These are phyloP conservation scores for Lithobates sylvaticus DNA, from an alignment of 2,797 vertebrate species.

Conservation along the genomic window DNA sequence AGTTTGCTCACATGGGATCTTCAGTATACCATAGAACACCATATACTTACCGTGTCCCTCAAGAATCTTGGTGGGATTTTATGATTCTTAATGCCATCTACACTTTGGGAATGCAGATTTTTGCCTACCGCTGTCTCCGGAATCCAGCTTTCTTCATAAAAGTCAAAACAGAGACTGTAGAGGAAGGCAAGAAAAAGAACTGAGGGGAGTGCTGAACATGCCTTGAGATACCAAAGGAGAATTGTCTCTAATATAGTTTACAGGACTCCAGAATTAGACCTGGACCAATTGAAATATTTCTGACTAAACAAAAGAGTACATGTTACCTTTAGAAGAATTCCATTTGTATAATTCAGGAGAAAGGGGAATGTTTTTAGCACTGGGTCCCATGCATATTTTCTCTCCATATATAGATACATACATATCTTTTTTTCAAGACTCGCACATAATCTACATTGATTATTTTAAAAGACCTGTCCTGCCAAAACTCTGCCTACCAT, in stretches of 20 bases:
- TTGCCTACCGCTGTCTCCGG: conserved; percentile 80
- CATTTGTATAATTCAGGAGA: neutral
- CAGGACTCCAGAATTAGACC: neutral
- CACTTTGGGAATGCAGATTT: conserved; percentile 76
- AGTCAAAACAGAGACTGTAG: conserved; percentile 54
- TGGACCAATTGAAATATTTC: neutral
- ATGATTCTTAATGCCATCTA: conserved; percentile 81
- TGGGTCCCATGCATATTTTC: neutral
- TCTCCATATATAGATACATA: no score
- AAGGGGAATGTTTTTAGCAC: neutral
- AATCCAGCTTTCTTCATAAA: conserved; percentile 82
- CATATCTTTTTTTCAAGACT: no score
- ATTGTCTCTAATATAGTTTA: neutral
- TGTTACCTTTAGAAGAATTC: neutral
- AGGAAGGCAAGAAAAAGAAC: conserved; percentile 75
- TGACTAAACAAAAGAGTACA: neutral
- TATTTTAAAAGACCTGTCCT: neutral
- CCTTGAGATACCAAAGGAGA: neutral
- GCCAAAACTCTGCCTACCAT: neutral
- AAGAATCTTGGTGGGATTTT: conserved; percentile 75
- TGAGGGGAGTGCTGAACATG: conserved; percentile 10
- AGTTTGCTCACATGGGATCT: conserved; percentile 86
- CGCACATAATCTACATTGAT: neutral
- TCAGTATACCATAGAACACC: conserved; percentile 85
- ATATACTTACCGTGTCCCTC: conserved; percentile 84